Evolutionary conservation across 2,797 vertebrate genomes (phyloP).

Genomic region (Aplochiton taeniatus): DNA sequence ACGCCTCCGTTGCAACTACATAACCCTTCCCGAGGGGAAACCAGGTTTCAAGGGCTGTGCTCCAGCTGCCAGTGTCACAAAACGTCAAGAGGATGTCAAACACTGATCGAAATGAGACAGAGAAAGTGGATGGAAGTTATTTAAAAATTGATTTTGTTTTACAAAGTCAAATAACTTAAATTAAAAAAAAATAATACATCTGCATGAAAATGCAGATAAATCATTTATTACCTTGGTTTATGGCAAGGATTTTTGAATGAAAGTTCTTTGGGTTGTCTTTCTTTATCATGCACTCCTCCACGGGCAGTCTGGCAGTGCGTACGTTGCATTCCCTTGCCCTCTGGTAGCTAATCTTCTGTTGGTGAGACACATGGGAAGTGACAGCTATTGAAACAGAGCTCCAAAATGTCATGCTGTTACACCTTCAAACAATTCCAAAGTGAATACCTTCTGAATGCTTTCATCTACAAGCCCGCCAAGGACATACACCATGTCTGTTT

Average conservation of each 20-base stretch:
- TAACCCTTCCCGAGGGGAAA: conserved; percentile 88
- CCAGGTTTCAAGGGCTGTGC: conserved; percentile 78
- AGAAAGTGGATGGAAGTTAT: background rate
- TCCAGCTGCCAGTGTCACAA: conserved; percentile 82
- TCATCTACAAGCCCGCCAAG: conserved; percentile 97
- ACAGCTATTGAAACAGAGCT: no score
- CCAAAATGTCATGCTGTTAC: no score
- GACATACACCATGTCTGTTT: conserved; percentile 82
- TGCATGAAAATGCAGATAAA: no score
- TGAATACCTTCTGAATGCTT: conserved; percentile 87
- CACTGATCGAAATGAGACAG: conserved; percentile 64
- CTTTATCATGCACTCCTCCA: conserved; percentile 89
- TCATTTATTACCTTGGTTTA: conserved; percentile 84
- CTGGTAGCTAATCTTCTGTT: conserved; percentile 83
- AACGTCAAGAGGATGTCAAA: conserved; percentile 85
- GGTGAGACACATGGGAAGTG: background rate
- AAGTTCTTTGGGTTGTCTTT: conserved; percentile 84
- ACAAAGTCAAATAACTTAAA: background rate
- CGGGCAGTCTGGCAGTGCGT: conserved; percentile 81
- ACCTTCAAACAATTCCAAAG: no score
- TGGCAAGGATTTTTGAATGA: conserved; percentile 86
- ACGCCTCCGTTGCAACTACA: conserved; percentile 37
- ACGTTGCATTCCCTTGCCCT: conserved; percentile 78
- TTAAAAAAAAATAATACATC: no score
- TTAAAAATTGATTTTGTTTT: background rate